Evolutionary conservation across 2,113 vertebrate genomes (phyloP).

Genomic region (Holacanthus passer): DNA sequence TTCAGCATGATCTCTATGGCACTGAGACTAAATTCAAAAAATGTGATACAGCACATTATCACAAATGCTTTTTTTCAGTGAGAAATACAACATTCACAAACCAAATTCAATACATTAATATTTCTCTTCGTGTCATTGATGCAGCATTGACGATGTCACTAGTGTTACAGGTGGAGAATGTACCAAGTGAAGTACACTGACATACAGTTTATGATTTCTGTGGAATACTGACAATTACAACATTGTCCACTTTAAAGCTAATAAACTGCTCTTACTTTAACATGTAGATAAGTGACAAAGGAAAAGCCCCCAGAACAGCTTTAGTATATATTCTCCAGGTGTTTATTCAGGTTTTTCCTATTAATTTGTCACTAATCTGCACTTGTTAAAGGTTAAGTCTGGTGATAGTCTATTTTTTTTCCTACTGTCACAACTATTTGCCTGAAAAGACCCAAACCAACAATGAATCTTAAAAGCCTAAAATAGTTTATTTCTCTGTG

Average conservation of each 20-base stretch:
- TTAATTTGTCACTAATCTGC: background rate
- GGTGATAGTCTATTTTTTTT: background rate
- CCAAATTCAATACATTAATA: conserved; percentile 12
- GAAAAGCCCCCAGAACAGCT: background rate
- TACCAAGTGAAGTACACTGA: conserved; percentile 20
- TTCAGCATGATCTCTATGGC: conserved; percentile 62
- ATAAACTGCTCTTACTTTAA: background rate
- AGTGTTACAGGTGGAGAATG: conserved; percentile 24
- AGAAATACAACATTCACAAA: conserved; percentile 55
- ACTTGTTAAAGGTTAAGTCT: background rate
- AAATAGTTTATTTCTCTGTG: background rate
- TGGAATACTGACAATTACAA: background rate
- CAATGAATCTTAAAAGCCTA: background rate
- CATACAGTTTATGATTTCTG: background rate
- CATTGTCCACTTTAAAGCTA: background rate
- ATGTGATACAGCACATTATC: conserved; percentile 10
- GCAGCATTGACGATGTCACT: conserved; percentile 39
- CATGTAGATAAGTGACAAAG: background rate
- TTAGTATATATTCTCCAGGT: background rate
- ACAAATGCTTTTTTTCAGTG: conserved; percentile 34
- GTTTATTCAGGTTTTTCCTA: background rate
- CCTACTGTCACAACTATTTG: background rate
- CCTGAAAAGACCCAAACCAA: background rate
- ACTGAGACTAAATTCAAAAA: conserved; percentile 48
- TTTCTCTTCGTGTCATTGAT: conserved; percentile 5